phyloP scores from a whole-genome alignment of 1,140 invertebrate genomes.

The Bombus haemorrhoidalis region DNA sequence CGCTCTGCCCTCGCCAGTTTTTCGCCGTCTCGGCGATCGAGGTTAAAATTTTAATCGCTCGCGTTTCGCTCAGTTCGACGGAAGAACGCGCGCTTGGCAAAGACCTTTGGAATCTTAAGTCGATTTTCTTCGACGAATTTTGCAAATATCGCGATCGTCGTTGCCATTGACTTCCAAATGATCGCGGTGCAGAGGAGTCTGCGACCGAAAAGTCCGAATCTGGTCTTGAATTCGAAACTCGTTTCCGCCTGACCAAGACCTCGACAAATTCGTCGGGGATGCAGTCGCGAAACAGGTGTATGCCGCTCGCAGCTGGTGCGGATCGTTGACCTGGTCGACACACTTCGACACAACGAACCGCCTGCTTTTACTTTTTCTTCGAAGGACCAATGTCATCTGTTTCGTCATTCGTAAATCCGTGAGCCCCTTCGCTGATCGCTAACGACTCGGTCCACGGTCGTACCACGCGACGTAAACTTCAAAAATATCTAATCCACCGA shows the following conservation, averaged over 20 bases:
- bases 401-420: too few relatives aligned
- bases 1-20: conserved; percentile 15
- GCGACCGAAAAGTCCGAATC: neutral
- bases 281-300: conserved; percentile 29
- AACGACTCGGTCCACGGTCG: too few relatives aligned
- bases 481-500: too few relatives aligned
- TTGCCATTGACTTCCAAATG: neutral
- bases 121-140: neutral
- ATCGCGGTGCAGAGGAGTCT: too few relatives aligned
- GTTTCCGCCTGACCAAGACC: conserved; percentile 3
- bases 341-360: conserved; percentile 32
- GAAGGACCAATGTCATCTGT: conserved; percentile 16
- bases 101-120: too few relatives aligned
- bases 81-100: neutral
- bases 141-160: neutral
- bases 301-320: conserved; percentile 19
- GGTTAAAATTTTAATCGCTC: neutral
- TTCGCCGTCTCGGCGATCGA: neutral
- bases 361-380: conserved; percentile 62
- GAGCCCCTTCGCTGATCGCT: too few relatives aligned
- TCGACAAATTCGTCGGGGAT: conserved; percentile 12
- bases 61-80: too few relatives aligned
- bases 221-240: conserved; percentile 12
- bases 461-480: too few relatives aligned
- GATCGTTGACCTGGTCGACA: conserved; percentile 57